These are phyloP conservation scores for Mizuhopecten yessoensis DNA, from an alignment of 1,140 invertebrate genomes.

Conservation along the genomic window DNA sequence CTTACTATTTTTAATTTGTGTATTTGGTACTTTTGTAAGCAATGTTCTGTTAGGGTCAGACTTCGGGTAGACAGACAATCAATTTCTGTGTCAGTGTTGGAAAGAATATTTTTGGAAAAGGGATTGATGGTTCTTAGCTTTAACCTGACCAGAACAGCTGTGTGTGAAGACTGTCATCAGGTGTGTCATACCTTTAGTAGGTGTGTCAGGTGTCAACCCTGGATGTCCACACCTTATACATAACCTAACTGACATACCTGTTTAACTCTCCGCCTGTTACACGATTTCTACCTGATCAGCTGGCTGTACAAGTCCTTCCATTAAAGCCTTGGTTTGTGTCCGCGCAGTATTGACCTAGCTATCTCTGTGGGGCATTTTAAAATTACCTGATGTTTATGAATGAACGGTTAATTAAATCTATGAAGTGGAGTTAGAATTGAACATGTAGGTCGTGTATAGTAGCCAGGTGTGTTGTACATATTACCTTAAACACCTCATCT, in stretches of 20 bases:
- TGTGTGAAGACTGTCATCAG: not conserved
- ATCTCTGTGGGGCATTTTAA: conserved; percentile 19
- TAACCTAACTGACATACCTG: not conserved
- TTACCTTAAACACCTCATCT: not conserved
- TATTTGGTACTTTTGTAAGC: no score
- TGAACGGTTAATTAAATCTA: not conserved
- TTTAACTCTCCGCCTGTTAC: not conserved
- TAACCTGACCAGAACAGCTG: not conserved
- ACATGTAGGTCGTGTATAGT: not conserved
- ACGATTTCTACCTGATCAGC: not conserved
- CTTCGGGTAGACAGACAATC: not conserved
- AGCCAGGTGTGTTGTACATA: not conserved
- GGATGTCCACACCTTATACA: not conserved
- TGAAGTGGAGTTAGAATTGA: not conserved
- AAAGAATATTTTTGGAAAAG: not conserved
- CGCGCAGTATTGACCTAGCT: not conserved
- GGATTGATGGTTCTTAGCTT: not conserved
- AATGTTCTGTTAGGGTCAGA: no score
- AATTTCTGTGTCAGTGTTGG: not conserved
- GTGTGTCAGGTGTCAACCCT: not conserved
- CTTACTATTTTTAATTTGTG: no score
- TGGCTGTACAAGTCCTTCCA: not conserved
- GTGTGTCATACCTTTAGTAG: not conserved
- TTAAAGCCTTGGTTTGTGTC: not conserved
- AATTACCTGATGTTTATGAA: conserved; percentile 27